These are phyloP conservation scores for Centropyge bicolor DNA, from an alignment of 2,797 vertebrate species.

Conservation along the genomic window DNA sequence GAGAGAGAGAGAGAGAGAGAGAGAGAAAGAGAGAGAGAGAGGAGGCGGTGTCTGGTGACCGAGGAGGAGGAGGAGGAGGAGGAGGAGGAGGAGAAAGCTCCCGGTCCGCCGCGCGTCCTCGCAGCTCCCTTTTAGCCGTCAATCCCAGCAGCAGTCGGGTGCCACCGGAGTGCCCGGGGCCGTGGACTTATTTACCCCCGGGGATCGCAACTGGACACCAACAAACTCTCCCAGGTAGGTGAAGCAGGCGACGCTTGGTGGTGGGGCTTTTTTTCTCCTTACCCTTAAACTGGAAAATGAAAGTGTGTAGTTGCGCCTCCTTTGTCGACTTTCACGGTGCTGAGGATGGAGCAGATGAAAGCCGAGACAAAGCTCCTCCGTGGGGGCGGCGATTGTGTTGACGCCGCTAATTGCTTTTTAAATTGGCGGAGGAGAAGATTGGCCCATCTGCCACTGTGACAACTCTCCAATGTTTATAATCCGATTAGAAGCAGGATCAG, in stretches of 20 bases:
- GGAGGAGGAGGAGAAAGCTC: constrained; percentile 73
- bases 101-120: constrained; percentile 48
- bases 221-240: constrained; percentile 65
- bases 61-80: constrained; percentile 73
- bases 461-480: constrained; percentile 75
- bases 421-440: constrained; percentile 55
- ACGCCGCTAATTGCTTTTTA: constrained; percentile 71
- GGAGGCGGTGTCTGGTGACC: constrained; percentile 73
- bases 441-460: constrained; percentile 68
- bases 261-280: neutral
- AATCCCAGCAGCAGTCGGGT: constrained; percentile 59
- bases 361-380: constrained; percentile 54
- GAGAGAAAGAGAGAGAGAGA: constrained; percentile 40
- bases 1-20: constrained; percentile 43
- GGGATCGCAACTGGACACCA: constrained; percentile 54
- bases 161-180: constrained; percentile 64
- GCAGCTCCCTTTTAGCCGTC: constrained; percentile 49
- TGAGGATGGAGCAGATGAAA: constrained; percentile 15
- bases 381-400: constrained; percentile 46
- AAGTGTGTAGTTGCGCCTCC: constrained; percentile 16
- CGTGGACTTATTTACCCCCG: constrained; percentile 72
- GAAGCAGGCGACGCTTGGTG: neutral
- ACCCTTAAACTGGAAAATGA: constrained; percentile 1
- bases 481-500: constrained; percentile 65
- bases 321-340: constrained; percentile 21